Evolutionary conservation across 2,113 vertebrate genomes (phyloP), one percentile per base, ranked within the genome.

Genomic region (Aleadryas rufinucha): DNA sequence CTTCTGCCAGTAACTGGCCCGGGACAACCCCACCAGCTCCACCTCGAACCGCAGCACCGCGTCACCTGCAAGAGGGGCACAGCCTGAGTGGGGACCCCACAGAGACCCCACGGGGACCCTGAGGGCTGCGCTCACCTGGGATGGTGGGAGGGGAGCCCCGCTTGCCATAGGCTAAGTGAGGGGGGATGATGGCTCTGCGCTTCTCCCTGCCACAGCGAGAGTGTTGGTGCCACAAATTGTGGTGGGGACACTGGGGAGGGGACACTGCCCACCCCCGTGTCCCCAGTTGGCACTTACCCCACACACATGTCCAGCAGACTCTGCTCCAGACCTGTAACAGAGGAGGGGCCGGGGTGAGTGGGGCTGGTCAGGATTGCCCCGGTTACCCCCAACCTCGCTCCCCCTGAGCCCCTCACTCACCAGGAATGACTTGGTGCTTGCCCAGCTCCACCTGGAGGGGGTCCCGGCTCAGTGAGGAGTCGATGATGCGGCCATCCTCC

Each of bases 81-180:
- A 13, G 44, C 33, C 44, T 90, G 14, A 92, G 91, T 0, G 1
- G 57, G 65, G 54, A 28, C 39, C 84, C 53, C 84, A 52, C 27
- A 3, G 42, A 59, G n/a, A 63, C 59, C 81, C 69, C 78, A 11
- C 0, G 0, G 50, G 77, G 76, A 63, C 47, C 69, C 39, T 2
- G 4, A 22, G 56, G 56, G 30, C 54, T 64, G 61, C 4, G 1
- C 81, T 98, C 98, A 99, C 99, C 99, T 98, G 99, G 99, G 92
- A 99, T 98, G 24, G 98, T 98, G 3, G 99, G 99, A 5, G 99
- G 99, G 26, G 98, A 99, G 65, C 99, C 99, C 96, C 99, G 97
- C 93, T 99, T 99, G 93, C 99, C 99, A 22, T 99, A 99, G n/a
- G 98, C 99, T 80, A 99, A 96, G 88, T 99, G 98, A 96, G 99